Percentiles rank a stretch among this genome's conserved stretches.
phyloP scores from a whole-genome alignment of 2,888 invertebrate species.

The Macropis europaea region DNA sequence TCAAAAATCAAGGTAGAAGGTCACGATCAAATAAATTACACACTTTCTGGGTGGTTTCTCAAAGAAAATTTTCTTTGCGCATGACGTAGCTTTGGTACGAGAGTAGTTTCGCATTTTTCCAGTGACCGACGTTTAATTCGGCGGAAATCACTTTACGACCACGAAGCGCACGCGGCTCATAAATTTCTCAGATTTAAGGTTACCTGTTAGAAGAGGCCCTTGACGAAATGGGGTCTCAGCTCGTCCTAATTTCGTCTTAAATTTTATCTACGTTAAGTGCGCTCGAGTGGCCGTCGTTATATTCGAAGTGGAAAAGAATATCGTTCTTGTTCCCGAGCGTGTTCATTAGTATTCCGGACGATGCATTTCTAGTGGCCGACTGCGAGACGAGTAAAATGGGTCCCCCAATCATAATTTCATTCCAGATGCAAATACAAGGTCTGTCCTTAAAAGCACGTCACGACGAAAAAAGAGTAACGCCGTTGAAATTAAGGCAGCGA shows the following conservation, averaged over 20 bases:
- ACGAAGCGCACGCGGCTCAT: neutral
- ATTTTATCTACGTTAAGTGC: conserved; percentile 48
- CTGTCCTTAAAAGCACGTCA: conserved; percentile 41
- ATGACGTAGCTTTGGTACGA: no score
- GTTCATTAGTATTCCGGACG: conserved; percentile 60
- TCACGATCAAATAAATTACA: no score
- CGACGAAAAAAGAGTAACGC: neutral
- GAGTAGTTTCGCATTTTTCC: no score
- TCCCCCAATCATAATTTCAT: conserved; percentile 53
- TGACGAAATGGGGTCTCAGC: conserved; percentile 16
- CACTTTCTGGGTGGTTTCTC: no score
- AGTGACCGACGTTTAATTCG: conserved; percentile 4
- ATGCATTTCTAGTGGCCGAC: conserved; percentile 50
- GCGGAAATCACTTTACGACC: conserved; percentile 10
- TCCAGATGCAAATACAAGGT: conserved; percentile 35
- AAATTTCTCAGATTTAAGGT: conserved; percentile 5
- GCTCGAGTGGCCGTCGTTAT: conserved; percentile 31
- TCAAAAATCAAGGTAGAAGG: no score
- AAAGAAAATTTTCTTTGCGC: no score
- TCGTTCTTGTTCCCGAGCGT: conserved; percentile 56
- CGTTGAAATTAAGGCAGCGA: conserved; percentile 1
- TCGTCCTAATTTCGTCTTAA: conserved; percentile 43
- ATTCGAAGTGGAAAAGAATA: conserved; percentile 53
- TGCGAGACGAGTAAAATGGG: conserved; percentile 36
- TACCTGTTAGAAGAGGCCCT: neutral